Conservation (phyloP, 2,113 vertebrate genomes). For the Falcunculus frontatus region DNA sequence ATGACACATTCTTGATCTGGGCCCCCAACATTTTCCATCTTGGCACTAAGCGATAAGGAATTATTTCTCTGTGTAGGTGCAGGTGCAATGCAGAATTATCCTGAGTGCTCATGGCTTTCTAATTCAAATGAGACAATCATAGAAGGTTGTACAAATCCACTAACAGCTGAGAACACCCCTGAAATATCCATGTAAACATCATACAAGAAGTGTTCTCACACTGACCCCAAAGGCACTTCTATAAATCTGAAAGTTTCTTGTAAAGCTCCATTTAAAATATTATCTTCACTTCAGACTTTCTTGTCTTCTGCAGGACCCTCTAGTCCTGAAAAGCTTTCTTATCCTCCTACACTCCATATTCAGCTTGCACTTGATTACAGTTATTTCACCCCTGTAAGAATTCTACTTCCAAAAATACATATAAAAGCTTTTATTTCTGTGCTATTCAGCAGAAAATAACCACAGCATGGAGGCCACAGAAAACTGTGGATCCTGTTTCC, state of each 20-base stretch:
- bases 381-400: slow-evolving; percentile 43
- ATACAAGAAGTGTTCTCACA: neutral
- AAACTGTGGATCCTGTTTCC: slow-evolving; percentile 30
- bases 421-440: slow-evolving; percentile 54
- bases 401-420: slow-evolving; percentile 52
- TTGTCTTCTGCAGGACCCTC: slow-evolving; percentile 25
- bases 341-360: slow-evolving; percentile 33
- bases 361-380: slow-evolving; percentile 45
- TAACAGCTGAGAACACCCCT: neutral
- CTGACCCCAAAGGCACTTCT: neutral
- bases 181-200: neutral
- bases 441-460: slow-evolving; percentile 61
- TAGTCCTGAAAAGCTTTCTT: slow-evolving; percentile 20
- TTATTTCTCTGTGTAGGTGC: slow-evolving; percentile 13
- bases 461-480: slow-evolving; percentile 46
- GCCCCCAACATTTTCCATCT: neutral
- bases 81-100: slow-evolving; percentile 10
- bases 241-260: neutral
- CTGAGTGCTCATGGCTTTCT: neutral
- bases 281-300: neutral
- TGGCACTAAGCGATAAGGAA: neutral
- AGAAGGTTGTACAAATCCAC: neutral
- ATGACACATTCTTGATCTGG: neutral
- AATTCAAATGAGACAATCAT: neutral
- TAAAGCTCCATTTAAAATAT: slow-evolving; percentile 3